Evolutionary conservation across 1,140 invertebrate species (phyloP), one percentile per base, ranked within the genome.

Genomic region (Amphibalanus amphitrite): DNA sequence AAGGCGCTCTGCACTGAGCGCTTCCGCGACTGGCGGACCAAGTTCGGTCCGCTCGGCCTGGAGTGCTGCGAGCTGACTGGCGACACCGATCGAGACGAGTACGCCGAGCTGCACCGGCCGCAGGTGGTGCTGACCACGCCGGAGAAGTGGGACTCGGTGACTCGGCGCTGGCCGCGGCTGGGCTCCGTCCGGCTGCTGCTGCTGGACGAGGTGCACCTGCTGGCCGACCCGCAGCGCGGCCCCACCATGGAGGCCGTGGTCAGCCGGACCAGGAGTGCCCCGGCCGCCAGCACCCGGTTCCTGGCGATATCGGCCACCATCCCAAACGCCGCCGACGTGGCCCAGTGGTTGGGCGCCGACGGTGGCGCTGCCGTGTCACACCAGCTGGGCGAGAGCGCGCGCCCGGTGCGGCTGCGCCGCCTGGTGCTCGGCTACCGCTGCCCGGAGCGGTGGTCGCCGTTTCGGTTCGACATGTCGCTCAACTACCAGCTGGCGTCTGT

Each of bases 61-160:
- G 79, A 82, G 17, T 87, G 86, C 74, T 82, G 86, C 67, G 87
- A 90, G 78, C 80, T 90, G 1, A 93, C 90, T 6, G 90, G 90
- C 3, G 90, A 92, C 78, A 85, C 83, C 65, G 85, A 89, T 70
- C 76, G 81, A n/a, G 81, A 86, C 38, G 86, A 89, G 75, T 84
- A 86, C 73, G 79, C 79, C 33, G 71, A 73, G 29, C 72, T 75
- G 3, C 75, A 81, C 29, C 69, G 81, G 67, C 33, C 79, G 29
- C 79, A 85, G 73, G 77, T 92, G 47, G 88, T 92, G 74, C 83
- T 91, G 73, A 90, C 90, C 23, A 93, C 90, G 6, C 90, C 90
- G 15, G 90, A 92, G 79, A 92, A 92, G 81, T 92, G 89, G 89
- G 90, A 92, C 78, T 86, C 86, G 72, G 77, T 91, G 67, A 91